Percentiles rank a stretch among this genome's conserved stretches.
Conservation (phyloP, 2,113 vertebrate genomes). For the Miniopterus natalensis region DNA sequence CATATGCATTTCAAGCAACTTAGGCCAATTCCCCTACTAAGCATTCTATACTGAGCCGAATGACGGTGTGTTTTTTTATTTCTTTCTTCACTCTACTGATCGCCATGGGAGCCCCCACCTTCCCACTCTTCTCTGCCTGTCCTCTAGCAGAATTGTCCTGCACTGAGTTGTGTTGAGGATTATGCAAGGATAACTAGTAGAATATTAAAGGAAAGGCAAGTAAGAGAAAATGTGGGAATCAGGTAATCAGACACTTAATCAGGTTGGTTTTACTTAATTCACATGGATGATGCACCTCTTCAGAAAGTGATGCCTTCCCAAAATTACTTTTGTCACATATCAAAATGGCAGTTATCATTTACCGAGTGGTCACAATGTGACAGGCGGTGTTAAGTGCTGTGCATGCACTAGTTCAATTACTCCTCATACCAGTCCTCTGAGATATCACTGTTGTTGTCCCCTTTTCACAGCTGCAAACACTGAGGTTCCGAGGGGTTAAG, state of each 20-base stretch:
- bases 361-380: neutral
- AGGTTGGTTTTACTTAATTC: constrained; percentile 19
- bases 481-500: neutral
- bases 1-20: neutral
- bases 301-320: neutral
- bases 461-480: neutral
- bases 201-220: constrained; percentile 25
- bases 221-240: neutral
- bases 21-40: neutral
- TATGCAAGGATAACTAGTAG: neutral
- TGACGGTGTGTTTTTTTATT: neutral
- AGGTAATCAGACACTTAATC: neutral
- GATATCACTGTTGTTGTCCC: neutral
- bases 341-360: neutral
- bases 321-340: neutral
- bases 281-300: neutral
- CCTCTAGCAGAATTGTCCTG: neutral
- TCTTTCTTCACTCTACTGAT: neutral
- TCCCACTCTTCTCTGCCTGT: neutral
- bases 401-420: neutral
- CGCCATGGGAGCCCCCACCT: neutral
- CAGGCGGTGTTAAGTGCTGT: neutral
- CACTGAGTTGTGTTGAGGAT: neutral
- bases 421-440: neutral
- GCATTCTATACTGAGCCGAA: neutral